These are phyloP conservation scores for Branchinecta sandiegonensis DNA, from an alignment of 2,888 invertebrate species.

Conservation along the genomic window DNA sequence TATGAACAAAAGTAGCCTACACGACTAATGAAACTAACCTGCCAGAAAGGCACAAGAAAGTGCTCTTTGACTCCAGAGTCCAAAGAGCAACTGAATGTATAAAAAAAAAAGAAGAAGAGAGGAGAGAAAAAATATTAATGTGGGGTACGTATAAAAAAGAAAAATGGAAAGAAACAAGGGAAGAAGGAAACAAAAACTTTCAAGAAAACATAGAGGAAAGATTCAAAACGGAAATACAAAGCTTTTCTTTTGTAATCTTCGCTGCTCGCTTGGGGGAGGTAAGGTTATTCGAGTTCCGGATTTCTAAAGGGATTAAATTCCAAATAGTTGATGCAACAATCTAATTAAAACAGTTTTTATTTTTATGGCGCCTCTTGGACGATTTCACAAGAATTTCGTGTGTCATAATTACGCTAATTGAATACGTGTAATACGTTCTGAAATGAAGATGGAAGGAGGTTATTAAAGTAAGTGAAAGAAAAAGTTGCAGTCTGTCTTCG, in stretches of 20 bases:
- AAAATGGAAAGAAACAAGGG: not conserved
- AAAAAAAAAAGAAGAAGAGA: not conserved
- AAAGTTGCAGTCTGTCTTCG: not conserved
- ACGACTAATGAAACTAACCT: no score
- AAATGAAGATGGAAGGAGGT: not conserved
- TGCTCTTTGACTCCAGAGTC: not conserved
- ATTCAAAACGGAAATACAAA: not conserved
- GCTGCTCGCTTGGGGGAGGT: not conserved
- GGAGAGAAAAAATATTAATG: not conserved
- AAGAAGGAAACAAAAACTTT: not conserved
- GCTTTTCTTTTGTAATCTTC: not conserved
- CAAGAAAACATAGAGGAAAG: not conserved
- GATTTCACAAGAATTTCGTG: not conserved
- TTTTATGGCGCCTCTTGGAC: not conserved
- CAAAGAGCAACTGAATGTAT: not conserved
- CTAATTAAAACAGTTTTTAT: not conserved
- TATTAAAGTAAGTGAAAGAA: not conserved
- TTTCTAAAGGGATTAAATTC: not conserved
- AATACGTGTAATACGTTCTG: no score
- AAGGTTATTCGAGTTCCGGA: slow-evolving; percentile 1
- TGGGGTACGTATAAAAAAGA: not conserved
- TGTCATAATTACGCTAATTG: not conserved
- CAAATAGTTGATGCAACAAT: not conserved
- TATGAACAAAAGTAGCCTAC: not conserved
- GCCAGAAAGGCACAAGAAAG: no score